Evolutionary conservation across 2,888 invertebrate genomes (phyloP).

Genomic region (Anoplius nigerrimus): DNA sequence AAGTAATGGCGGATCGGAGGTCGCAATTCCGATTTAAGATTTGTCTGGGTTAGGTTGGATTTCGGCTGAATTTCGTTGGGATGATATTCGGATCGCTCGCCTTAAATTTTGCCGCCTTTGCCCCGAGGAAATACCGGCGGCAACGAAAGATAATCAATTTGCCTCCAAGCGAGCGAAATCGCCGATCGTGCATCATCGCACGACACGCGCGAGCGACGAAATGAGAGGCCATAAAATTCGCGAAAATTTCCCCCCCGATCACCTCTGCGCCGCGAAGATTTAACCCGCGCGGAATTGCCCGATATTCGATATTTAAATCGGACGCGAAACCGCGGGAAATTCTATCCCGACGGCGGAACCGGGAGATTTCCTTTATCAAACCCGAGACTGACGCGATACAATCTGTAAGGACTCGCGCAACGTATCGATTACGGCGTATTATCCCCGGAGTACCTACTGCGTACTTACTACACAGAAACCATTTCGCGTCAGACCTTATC

Average conservation of each 20-base stretch:
- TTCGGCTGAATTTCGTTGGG: conserved; percentile 3
- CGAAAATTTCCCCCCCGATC: conserved; percentile 5
- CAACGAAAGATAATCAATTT: conserved; percentile 19
- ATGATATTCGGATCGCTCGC: conserved; percentile 2
- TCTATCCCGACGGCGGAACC: no score
- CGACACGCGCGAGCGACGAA: conserved; percentile 8
- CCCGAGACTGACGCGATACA: no score
- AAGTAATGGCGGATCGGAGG: no score
- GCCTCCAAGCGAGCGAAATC: conserved; percentile 2
- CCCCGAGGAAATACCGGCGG: conserved; percentile 6
- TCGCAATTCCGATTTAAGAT: not conserved
- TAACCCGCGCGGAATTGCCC: no score
- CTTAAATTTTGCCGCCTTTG: conserved; percentile 6
- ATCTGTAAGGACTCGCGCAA: no score
- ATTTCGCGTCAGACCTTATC: no score
- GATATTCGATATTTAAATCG: no score
- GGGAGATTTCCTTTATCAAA: no score
- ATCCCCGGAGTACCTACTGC: no score
- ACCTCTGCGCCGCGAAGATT: not conserved
- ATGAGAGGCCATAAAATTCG: conserved; percentile 13
- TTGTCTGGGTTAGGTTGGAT: not conserved
- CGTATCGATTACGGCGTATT: no score
- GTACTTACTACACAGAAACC: no score
- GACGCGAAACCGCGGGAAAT: no score
- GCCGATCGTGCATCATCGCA: conserved; percentile 6